Base-by-base conservation (phyloP, 2,113 vertebrate species). In the Empidonax alnorum region DNA sequence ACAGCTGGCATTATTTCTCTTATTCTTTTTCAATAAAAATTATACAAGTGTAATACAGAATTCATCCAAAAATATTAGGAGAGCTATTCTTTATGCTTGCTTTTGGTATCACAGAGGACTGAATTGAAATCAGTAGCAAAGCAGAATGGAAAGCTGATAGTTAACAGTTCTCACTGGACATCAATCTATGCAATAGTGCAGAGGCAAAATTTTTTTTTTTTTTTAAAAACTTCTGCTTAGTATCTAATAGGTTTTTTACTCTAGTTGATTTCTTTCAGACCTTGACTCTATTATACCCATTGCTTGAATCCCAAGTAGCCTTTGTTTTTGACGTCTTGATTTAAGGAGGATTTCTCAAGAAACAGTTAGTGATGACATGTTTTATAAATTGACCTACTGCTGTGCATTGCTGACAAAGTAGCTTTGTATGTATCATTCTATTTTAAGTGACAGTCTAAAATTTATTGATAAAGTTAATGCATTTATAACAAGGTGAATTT, bases 401-500 rank as follows among this genome's bases (percentile, higher is more conserved):
- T n/a, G 16, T 89, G 25, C 58, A 27, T 44, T 81, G 35, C 62
- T 63, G 58, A 84, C 53, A 83, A 79, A 82, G 67, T 44, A 62
- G 20, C 44, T 90, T 91, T 79, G 47, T 41, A 42, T 71, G 62
- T 84, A 83, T 73, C 66, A 4, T 84, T 94, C 33, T 79, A 24
- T 75, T 84, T 91, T 82, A 93, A 81, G 25, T 37, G 46, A n/a
- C 59, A 73, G 37, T 87, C 42, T 87, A 83, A 92, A 97, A 80
- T 97, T 91, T 97, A 68, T 84, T 96, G 80, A 87, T 65, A 93
- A 88, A 86, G 61, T 41, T 42, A 87, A 92, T 82, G 75, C 75
- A 91, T 96, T 95, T 97, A 58, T 94, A 97, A 96, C 92, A 91
- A 30, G 30, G 76, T 95, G 94, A 96, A 96, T 97, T 94, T 84